These are phyloP conservation scores for Rhabditophanes sp. DNA, from an alignment of 2,888 invertebrate genomes.

Conservation along the genomic window DNA sequence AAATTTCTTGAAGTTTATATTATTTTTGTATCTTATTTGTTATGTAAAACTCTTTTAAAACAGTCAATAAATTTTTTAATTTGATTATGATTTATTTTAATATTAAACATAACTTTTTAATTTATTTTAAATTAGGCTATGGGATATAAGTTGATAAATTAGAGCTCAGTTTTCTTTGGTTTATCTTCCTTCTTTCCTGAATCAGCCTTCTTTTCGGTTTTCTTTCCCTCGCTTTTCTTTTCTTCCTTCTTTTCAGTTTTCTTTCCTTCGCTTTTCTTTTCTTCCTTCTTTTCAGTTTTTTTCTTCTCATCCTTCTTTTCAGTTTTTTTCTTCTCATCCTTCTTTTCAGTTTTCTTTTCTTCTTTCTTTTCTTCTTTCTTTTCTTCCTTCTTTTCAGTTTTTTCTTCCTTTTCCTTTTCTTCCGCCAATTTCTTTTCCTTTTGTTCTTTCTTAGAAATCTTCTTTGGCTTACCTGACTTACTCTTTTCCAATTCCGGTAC, in stretches of 20 bases:
- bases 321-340: slow-evolving; percentile 17
- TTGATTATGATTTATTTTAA: no score
- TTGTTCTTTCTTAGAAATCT: slow-evolving; percentile 5
- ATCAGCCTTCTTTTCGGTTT: slow-evolving; percentile 17
- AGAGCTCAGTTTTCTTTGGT: slow-evolving; percentile 12
- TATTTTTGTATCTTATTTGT: no score
- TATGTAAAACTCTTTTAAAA: no score
- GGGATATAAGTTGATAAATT: no score
- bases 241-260: slow-evolving; percentile 15
- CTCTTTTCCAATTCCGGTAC: slow-evolving; percentile 34
- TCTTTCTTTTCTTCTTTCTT: slow-evolving; percentile 22
- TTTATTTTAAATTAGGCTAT: no score
- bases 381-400: slow-evolving; percentile 12
- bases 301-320: slow-evolving; percentile 19
- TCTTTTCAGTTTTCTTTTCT: slow-evolving; percentile 17
- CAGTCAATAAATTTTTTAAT: no score
- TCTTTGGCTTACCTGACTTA: slow-evolving; percentile 35
- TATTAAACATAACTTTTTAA: no score
- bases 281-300: slow-evolving; percentile 8
- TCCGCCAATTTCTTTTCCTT: slow-evolving; percentile 1
- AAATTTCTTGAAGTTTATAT: no score
- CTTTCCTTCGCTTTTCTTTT: slow-evolving; percentile 6
- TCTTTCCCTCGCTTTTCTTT: slow-evolving; percentile 15
- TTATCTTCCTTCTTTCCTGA: slow-evolving; percentile 9
- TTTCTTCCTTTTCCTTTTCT: slow-evolving; percentile 9